Conservation (phyloP, 2,888 invertebrate genomes). For the Callyntrura sp. region DNA sequence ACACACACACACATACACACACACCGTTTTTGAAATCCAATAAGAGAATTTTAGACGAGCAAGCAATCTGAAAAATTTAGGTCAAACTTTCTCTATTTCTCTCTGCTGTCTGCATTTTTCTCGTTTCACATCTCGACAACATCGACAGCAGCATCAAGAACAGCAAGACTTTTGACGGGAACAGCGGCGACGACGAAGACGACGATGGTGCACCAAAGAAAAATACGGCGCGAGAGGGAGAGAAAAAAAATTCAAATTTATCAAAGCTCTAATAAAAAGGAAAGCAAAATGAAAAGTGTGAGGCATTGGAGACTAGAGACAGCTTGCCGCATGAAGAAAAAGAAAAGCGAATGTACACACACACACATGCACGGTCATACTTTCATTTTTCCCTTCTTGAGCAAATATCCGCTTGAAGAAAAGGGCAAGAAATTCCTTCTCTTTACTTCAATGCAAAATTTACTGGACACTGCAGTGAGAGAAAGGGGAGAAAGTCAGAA, state of each 20-base stretch:
- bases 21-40: too few species aligned
- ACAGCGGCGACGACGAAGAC: not conserved
- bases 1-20: too few species aligned
- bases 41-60: too few species aligned
- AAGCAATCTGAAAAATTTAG: too few species aligned
- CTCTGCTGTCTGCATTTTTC: too few species aligned
- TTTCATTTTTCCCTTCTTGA: not conserved
- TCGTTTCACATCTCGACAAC: too few species aligned
- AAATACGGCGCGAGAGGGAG: not conserved
- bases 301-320: too few species aligned
- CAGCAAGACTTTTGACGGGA: not conserved
- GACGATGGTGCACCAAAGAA: not conserved
- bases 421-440: not conserved
- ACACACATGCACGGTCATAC: too few species aligned
- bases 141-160: not conserved
- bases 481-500: conserved; percentile 58
- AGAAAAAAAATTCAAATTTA: conserved; percentile 75
- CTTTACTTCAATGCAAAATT: conserved; percentile 31
- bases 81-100: too few species aligned
- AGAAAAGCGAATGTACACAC: too few species aligned
- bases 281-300: not conserved
- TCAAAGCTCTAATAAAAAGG: too few species aligned
- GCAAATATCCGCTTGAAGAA: not conserved
- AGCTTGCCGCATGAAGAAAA: too few species aligned
- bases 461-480: conserved; percentile 39